Percentiles rank a stretch among this genome's conserved stretches.
Evolutionary conservation across 30 jellyfish, hydroid and myxozoan genomes (phyloP).

Genomic region (Cassiopea xamachana): DNA sequence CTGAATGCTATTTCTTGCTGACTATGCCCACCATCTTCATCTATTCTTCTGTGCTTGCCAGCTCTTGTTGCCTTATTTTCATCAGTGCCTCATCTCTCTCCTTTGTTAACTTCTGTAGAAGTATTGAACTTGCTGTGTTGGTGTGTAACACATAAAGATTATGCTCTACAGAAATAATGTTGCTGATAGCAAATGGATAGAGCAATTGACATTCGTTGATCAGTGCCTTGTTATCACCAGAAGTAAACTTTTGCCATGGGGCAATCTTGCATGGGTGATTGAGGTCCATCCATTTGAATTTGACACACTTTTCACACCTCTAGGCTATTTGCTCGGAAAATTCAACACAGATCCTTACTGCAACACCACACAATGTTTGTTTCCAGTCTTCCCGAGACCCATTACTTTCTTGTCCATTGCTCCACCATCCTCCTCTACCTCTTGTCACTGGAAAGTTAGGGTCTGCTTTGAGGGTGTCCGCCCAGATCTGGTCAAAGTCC

Average conservation of each 20-base stretch:
- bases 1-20: not conserved
- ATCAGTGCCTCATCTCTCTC: slow-evolving; percentile 12
- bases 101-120: slow-evolving; percentile 24
- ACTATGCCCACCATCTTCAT: not conserved
- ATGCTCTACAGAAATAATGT: slow-evolving; percentile 32
- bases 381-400: not conserved
- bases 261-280: slow-evolving; percentile 1
- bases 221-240: slow-evolving; percentile 39
- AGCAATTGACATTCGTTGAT: slow-evolving; percentile 22
- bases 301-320: slow-evolving; percentile 2
- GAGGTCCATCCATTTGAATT: slow-evolving; percentile 8
- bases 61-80: slow-evolving; percentile 3
- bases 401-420: not conserved
- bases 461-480: slow-evolving; percentile 48
- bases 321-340: not conserved
- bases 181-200: slow-evolving; percentile 59
- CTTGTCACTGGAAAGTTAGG: slow-evolving; percentile 51
- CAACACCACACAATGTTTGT: not conserved
- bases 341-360: not conserved
- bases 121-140: slow-evolving; percentile 26
- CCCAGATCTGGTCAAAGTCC: slow-evolving; percentile 40
- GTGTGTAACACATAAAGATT: slow-evolving; percentile 40
- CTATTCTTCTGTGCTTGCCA: not conserved
- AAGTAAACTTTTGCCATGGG: not conserved
- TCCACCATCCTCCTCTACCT: slow-evolving; percentile 75